Conservation (phyloP, 2,797 vertebrate genomes). For the Otolemur crassicaudatus region DNA sequence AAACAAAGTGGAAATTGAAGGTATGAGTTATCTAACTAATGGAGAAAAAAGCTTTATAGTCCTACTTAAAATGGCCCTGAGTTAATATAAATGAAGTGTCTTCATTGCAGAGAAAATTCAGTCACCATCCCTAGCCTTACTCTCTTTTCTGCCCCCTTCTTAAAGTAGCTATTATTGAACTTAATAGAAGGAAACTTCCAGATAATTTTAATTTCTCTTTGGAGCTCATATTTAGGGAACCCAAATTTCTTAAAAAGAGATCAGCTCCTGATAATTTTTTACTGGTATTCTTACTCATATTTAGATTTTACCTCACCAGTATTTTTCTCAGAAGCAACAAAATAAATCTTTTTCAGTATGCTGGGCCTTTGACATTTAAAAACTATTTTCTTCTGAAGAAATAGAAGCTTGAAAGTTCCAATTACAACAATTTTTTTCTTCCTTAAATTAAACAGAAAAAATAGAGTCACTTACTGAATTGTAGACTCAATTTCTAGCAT, state of each 20-base stretch:
- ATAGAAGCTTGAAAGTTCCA: not conserved
- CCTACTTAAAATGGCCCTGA: not conserved
- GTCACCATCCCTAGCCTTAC: not conserved
- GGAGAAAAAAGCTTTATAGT: not conserved
- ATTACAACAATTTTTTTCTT: not conserved
- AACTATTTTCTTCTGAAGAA: not conserved
- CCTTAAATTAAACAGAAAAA: not conserved
- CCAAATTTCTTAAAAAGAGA: not conserved
- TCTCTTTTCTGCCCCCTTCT: not conserved
- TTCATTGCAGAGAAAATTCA: not conserved
- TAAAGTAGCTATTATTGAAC: not conserved
- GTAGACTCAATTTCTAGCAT: not conserved
- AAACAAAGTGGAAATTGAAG: conserved; percentile 38
- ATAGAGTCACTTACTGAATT: not conserved
- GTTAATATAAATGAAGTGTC: conserved; percentile 16
- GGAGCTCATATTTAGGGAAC: not conserved
- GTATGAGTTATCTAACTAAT: conserved; percentile 44
- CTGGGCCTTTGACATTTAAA: not conserved
- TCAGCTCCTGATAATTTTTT: not conserved
- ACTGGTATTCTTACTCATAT: not conserved
- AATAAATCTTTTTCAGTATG: not conserved
- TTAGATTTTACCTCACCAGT: conserved; percentile 53
- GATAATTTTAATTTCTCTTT: not conserved
- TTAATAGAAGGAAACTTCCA: not conserved
- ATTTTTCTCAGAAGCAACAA: conserved; percentile 37